A percentile compares a stretch with the other conserved stretches of the same genome.
Conservation (phyloP, 1,140 invertebrate genomes). For the Bombus confusus region DNA sequence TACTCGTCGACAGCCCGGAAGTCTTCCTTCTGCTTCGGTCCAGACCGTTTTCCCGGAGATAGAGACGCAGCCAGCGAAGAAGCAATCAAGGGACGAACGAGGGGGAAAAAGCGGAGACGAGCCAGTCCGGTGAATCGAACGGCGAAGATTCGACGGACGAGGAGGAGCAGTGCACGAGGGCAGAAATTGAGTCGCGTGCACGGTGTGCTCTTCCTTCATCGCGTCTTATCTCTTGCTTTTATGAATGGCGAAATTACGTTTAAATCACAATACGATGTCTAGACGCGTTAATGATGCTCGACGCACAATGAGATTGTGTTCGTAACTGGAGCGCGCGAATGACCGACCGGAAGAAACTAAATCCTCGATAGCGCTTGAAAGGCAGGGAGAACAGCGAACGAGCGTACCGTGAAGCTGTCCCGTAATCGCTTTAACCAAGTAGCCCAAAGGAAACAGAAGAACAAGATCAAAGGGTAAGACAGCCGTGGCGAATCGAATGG, state of each 20-base stretch:
- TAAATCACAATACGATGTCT: conserved; percentile 22
- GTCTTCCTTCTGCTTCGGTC: no score
- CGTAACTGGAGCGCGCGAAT: neutral
- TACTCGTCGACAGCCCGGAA: conserved; percentile 56
- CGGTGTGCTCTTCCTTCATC: neutral
- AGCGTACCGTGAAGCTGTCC: neutral
- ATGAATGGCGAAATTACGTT: conserved; percentile 22
- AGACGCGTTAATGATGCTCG: conserved; percentile 16
- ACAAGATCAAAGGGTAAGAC: conserved; percentile 11
- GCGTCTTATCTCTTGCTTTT: neutral
- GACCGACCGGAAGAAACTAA: neutral
- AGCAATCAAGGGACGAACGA: conserved; percentile 54
- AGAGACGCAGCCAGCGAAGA: conserved; percentile 52
- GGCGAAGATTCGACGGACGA: conserved; percentile 13
- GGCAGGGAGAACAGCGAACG: neutral
- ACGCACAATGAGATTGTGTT: neutral
- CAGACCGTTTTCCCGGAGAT: conserved; percentile 30
- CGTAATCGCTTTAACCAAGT: conserved; percentile 20
- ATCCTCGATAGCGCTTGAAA: conserved; percentile 5
- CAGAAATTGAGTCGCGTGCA: conserved; percentile 4
- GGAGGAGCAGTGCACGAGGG: neutral
- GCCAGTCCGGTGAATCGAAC: conserved; percentile 51
- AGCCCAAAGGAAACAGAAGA: conserved; percentile 5
- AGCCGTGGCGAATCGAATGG: conserved; percentile 12
- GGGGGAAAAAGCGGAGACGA: conserved; percentile 13